Base-by-base conservation (phyloP, 2,888 invertebrate genomes). In the Orthosia gothica region DNA sequence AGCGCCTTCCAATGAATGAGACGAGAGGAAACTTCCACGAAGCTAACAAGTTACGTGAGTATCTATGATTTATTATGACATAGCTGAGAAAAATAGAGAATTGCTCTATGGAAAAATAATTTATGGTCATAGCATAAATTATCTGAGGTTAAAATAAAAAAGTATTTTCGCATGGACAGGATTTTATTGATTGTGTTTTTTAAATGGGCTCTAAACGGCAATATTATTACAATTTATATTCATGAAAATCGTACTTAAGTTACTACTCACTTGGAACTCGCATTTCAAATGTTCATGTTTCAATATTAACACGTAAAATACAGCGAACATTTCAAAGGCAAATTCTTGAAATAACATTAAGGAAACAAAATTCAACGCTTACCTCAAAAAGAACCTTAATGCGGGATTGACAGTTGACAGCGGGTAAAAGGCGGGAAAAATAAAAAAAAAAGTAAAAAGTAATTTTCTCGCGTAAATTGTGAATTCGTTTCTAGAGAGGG, bases 401-500 rank as follows among this genome's bases (percentile, higher is more conserved):
- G 59, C 62, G 65, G 71, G 76, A 79, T 76, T 83, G 86, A 86
- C 83, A 84, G 81, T 58, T 78, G 77, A 74, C 74, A 74, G 72
- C 61, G 72, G 55, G 72, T 74, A 82, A 85, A 66, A 50, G 71
- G 84, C 76, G 68, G 70, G 70, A 75, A 83, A 86, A 67, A 72
- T 76, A 69, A 67, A 79, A 81, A 67, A 64, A 55, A 49, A 16
- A 58, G 62, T 71, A 63, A 74, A 80, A 83, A 57, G 81, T 82
- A 81, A 77, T 82, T 74, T 82, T 76, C 71, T 74, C 66, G 70
- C 67, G 74, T 70, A 83, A 86, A 87, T 84, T 82, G 79, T 73
- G 77, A 80, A 82, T 79, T 79, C 52, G 79, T 82, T 83, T 87
- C 76, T 82, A 77, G 86, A 76, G 76, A 79, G 78, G 70, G 79